Percentiles rank a stretch among this genome's conserved stretches.
Conservation (phyloP, 2,113 vertebrate genomes). For the Mungos mungo region DNA sequence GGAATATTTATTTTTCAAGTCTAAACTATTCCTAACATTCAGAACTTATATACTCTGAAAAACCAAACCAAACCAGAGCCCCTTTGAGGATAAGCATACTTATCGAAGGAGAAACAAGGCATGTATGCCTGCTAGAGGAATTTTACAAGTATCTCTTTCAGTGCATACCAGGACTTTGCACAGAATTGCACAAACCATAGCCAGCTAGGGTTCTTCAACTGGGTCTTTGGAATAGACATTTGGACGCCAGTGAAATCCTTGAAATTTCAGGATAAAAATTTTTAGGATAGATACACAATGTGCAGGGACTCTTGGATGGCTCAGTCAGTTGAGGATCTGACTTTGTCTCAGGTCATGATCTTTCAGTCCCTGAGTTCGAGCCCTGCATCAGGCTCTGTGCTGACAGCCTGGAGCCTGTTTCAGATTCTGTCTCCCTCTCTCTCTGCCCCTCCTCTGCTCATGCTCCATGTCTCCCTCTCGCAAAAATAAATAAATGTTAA, state of each 20-base stretch:
- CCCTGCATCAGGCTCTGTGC: no score
- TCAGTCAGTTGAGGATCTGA: no score
- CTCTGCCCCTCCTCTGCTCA: no score
- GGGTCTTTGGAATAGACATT: not conserved
- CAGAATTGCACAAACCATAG: not conserved
- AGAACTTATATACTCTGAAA: not conserved
- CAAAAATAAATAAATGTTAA: no score
- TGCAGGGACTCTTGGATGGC: no score
- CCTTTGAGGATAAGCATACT: not conserved
- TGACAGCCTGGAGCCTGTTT: no score
- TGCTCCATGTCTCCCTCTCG: no score
- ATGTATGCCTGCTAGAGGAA: not conserved
- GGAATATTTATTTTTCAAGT: constrained; percentile 34
- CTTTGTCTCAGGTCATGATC: no score
- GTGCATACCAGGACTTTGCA: not conserved
- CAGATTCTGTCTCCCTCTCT: no score
- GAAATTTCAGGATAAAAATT: not conserved
- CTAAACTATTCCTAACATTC: not conserved
- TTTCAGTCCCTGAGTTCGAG: no score
- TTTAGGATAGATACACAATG: not conserved
- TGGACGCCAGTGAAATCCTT: not conserved
- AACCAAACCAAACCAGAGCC: not conserved
- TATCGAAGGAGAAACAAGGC: not conserved
- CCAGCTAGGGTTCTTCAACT: not conserved
- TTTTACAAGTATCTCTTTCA: not conserved